Percentiles rank a stretch among this genome's conserved stretches.
Conservation (phyloP, 2,113 vertebrate species). For the Ranitomeya variabilis region DNA sequence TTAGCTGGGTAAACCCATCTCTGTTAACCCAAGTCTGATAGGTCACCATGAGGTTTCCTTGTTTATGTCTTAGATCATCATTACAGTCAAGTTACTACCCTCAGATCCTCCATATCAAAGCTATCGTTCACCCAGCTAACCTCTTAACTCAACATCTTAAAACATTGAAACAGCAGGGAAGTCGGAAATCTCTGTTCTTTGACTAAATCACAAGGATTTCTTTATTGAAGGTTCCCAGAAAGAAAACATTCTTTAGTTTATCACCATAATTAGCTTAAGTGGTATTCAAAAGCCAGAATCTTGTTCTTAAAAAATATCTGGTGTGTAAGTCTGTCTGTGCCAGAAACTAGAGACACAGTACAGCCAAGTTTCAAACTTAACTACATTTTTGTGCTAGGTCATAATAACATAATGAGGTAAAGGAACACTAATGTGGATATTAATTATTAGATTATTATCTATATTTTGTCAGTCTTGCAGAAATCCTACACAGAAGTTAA, state of each 20-base stretch:
- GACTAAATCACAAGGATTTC: slow-evolving; percentile 30
- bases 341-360: neutral
- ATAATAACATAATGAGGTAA: neutral
- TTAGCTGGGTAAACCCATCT: neutral
- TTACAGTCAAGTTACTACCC: slow-evolving; percentile 30
- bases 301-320: neutral
- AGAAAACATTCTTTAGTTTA: slow-evolving; percentile 1
- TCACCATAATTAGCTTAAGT: neutral
- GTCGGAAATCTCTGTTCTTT: slow-evolving; percentile 9
- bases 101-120: slow-evolving; percentile 49
- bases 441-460: neutral
- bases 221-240: neutral
- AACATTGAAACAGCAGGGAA: slow-evolving; percentile 32
- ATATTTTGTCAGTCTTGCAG: no score
- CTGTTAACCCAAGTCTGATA: slow-evolving; percentile 11
- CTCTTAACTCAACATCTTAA: slow-evolving; percentile 26
- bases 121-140: slow-evolving; percentile 11
- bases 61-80: slow-evolving; percentile 48
- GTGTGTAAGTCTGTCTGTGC: neutral
- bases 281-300: neutral
- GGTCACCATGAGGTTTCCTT: slow-evolving; percentile 47
- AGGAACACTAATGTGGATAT: neutral
- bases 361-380: neutral
- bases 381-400: neutral
- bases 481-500: no score